Base-by-base conservation (phyloP, 92 coral and sea anemone genomes). In the Muricea muricata region DNA sequence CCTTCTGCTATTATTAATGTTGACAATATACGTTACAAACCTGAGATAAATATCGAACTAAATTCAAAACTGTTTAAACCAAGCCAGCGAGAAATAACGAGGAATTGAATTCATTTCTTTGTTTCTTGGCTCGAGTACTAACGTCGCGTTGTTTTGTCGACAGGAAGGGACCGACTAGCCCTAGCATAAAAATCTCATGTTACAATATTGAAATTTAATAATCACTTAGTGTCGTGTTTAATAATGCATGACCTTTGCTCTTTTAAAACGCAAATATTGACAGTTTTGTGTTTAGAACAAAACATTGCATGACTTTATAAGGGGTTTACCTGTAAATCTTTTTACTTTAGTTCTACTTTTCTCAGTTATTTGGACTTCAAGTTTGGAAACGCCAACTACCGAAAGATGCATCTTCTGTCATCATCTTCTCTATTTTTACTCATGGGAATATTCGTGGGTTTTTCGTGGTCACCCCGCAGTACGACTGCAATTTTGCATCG, bases 211-310 rank as follows among this genome's bases (percentile, higher is more conserved):
- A 26, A 63, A 63, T 63, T 32, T 13, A 63, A 63, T 32, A 63
- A 24, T 32, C n/a, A 0, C 6, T n/a, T n/a, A n/a, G 1, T 21
- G 7, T 57, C 28, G 29, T n/a, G 31, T 57, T 20, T 57, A 20
- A 57, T 57, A 57, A 57, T 57, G 65, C 28, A 20, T 21, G 65
- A 57, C 65, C 65, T 21, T 20, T 57, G 65, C 30, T 57, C 65
- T 57, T 57, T 45, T 21, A 1, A 57, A 57, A 57, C 30, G 65
- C 65, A 57, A 20, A 57, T 20, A 57, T 20, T 57, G 5, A 21
- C 3, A 10, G n/a, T 28, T 57, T 28, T 20, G 31, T 57, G 42
- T 28, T 63, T 63, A 63, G 3, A 63, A 28, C 28, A 17, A 63
- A 48, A 48, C 56, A 42, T 42, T 42, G n/a, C n/a, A n/a, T n/a